A percentile compares a stretch with the other conserved stretches of the same genome.
Evolutionary conservation across 2,797 vertebrate species (phyloP).

Genomic region (Adrianichthys oophorus): DNA sequence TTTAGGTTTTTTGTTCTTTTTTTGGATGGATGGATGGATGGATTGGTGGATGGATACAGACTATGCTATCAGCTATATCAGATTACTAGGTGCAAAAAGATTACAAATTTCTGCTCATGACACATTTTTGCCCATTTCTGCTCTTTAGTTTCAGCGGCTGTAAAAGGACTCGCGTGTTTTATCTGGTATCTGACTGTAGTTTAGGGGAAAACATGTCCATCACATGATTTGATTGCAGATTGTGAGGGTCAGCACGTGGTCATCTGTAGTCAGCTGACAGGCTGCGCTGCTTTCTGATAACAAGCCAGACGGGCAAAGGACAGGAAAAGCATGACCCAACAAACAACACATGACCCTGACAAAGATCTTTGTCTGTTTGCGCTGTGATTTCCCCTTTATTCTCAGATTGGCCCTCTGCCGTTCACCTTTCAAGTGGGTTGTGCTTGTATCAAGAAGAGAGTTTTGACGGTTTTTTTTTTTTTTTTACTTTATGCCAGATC

Average conservation of each 20-base stretch:
- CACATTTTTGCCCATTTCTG: too few species aligned
- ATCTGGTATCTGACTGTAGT: conserved; percentile 5
- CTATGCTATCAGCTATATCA: too few species aligned
- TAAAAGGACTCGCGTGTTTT: too few species aligned
- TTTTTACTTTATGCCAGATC: neutral
- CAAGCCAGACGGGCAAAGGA: conserved; percentile 74
- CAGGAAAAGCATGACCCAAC: conserved; percentile 55
- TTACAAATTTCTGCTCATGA: too few species aligned
- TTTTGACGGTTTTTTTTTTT: neutral
- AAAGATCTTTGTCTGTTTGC: conserved; percentile 40
- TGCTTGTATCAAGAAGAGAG: neutral
- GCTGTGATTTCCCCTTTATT: conserved; percentile 19
- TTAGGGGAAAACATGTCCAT: conserved; percentile 28
- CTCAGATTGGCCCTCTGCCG: conserved; percentile 1
- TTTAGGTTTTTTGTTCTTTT: too few species aligned
- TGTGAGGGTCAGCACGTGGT: conserved; percentile 53
- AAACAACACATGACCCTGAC: conserved; percentile 63
- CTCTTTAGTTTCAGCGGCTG: too few species aligned
- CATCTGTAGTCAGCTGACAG: conserved; percentile 66
- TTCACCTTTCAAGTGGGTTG: conserved; percentile 11
- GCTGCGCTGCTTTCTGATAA: conserved; percentile 54
- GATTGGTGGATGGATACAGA: too few species aligned
- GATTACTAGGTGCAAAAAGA: too few species aligned
- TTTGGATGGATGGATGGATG: too few species aligned
- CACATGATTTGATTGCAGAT: conserved; percentile 54